Evolutionary conservation across 1,140 invertebrate species (phyloP), one percentile per base, ranked within the genome.

Genomic region (Caerostris extrusa): DNA sequence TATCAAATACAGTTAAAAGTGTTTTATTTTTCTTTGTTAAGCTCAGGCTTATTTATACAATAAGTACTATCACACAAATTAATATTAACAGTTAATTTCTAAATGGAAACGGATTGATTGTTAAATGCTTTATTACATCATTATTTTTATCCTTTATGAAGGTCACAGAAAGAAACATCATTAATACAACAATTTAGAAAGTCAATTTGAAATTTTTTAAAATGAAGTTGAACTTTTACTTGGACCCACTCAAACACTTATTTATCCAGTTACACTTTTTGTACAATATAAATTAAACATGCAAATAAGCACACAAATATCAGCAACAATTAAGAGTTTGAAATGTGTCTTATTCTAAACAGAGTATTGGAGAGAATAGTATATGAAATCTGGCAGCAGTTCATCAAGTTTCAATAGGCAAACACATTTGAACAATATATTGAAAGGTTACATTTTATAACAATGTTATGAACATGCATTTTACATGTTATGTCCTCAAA

Each of bases 11-110:
- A 87, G 50, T 88, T 93, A 88, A 93, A 93, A 82, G 67, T 83
- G 55, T 89, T 93, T 93, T 89, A 89, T 93, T 93, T 34, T 34
- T 77, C 67, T 82, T 88, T 88, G 53, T 89, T 83, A 93, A 93
- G 92, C 92, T 93, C 86, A 93, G 92, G 92, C 92, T 93, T 60
- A 53, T 93, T 57, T 71, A 61, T 88, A 64, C 71, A 67, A 91
- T 93, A 93, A 93, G 92, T 89, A 93, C 92, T 81, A 69, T 93
- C 57, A 93, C 81, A 93, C 64, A 89, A 93, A n/a, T 60, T 61
- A 58, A 58, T 85, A 58, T 56, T 58, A 85, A 85, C 19, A 83
- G 55, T 83, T 61, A 82, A 91, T 77, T 91, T 82, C 55, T 81
- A 82, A 60, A 81, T 14, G 19, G 19, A 82, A 60, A 91, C 19